Evolutionary conservation across 1,140 invertebrate species (phyloP), one percentile per base, ranked within the genome.

Genomic region (Stenopsyche tienmushanensis): DNA sequence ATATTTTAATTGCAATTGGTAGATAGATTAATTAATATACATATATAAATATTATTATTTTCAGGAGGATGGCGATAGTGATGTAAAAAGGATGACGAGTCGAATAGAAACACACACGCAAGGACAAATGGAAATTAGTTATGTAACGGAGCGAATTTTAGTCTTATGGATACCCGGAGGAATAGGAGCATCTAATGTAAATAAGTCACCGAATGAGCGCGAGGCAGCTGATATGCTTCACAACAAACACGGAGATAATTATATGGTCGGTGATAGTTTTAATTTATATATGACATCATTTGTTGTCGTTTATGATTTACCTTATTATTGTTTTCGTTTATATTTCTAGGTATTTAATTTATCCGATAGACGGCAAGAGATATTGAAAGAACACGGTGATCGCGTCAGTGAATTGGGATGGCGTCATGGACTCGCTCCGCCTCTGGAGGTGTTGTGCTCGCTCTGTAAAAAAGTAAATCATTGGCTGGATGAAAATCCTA

Each of bases 401-500:
- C 76, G 83, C 76, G 79, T 85, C 63, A 75, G 89, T 65, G 91
- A 93, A 74, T 86, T 89, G 62, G 93, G 93, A 20, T 96, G 93
- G 93, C 87, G 92, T 0, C 86, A 88, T 20, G 86, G 88, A 62
- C 80, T 96, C 65, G 93, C 94, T 55, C 94, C 94, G 17, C 92
- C 94, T 50, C 82, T 97, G 39, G 94, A 96, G 76, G 82, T 88
- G 60, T 83, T 96, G 0, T 97, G 94, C 77, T 89, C 90, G 49
- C 87, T 96, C 53, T 96, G 94, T 82, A 96, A 96, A 79, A 88
- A 93, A 69, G 88, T 96, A 67, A 94, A 96, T 80, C 91, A 90
- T 64, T 96, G 93, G 92, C 81, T 96, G 26, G 89, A 88, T 34
- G 86, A 84, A 42, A 86, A 90, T 72, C 83, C 88, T 13, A 90